Evolutionary conservation across 2,797 vertebrate genomes (phyloP).

Genomic region (Microctenopoma stevenorrisi): DNA sequence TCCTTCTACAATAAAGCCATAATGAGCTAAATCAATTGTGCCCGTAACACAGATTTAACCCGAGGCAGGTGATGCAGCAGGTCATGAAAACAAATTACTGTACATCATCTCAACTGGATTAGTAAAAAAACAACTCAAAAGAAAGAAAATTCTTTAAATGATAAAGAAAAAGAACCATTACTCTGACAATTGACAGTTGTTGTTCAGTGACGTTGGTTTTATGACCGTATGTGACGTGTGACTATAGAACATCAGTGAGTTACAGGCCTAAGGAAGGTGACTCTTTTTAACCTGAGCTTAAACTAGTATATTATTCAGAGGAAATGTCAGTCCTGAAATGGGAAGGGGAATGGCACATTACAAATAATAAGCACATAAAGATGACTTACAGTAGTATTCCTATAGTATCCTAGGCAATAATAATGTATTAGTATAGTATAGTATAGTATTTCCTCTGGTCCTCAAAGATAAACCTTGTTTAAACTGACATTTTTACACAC

Average conservation of each 20-base stretch:
- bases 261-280: background rate
- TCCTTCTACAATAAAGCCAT: constrained; percentile 39
- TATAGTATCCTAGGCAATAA: constrained; percentile 51
- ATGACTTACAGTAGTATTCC: constrained; percentile 58
- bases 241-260: constrained; percentile 12
- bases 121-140: constrained; percentile 39
- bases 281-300: constrained; percentile 8
- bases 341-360: constrained; percentile 63
- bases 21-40: constrained; percentile 47
- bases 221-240: constrained; percentile 24
- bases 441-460: constrained; percentile 45
- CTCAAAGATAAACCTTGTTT: constrained; percentile 49
- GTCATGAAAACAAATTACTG: constrained; percentile 65
- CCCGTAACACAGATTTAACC: constrained; percentile 40
- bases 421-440: constrained; percentile 58
- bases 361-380: constrained; percentile 57
- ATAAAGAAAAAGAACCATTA: constrained; percentile 49
- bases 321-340: constrained; percentile 42
- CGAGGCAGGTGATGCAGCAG: constrained; percentile 47
- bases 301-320: constrained; percentile 51
- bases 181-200: constrained; percentile 30
- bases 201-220: constrained; percentile 52
- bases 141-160: constrained; percentile 64
- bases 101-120: constrained; percentile 51
- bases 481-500: constrained; percentile 64